phyloP scores from a whole-genome alignment of 2,113 vertebrate species.

The Thalassarche chlororhynchos region DNA sequence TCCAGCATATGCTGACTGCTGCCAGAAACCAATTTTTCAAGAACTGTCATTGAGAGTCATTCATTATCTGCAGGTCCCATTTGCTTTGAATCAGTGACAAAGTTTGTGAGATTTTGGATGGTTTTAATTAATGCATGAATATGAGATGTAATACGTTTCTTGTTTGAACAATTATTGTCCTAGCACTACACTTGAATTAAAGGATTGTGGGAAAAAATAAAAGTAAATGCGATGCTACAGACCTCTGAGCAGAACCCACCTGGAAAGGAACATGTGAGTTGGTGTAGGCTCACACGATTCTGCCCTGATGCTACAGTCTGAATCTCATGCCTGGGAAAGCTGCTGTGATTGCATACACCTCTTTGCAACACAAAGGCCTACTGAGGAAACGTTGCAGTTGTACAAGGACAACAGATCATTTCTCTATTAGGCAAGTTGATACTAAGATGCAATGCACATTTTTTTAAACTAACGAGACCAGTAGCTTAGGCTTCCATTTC shows the following conservation, averaged over 20 bases:
- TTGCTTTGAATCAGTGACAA: constrained; percentile 55
- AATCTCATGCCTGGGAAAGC: neutral
- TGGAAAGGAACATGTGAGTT: neutral
- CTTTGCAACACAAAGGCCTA: neutral
- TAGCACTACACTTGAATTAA: constrained; percentile 42
- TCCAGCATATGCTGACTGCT: constrained; percentile 15
- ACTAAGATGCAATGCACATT: neutral
- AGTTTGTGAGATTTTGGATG: constrained; percentile 42
- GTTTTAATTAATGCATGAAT: constrained; percentile 60
- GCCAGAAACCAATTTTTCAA: constrained; percentile 45
- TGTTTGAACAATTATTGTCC: constrained; percentile 38
- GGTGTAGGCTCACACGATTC: neutral
- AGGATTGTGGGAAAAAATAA: neutral
- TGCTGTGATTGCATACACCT: neutral
- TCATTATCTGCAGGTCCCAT: constrained; percentile 65
- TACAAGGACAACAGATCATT: neutral
- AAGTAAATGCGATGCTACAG: neutral
- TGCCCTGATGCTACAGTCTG: neutral
- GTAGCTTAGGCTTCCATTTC: neutral
- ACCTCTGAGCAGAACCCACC: neutral
- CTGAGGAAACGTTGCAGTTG: neutral
- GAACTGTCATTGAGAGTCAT: constrained; percentile 56
- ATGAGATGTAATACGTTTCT: constrained; percentile 15
- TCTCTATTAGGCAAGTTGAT: neutral
- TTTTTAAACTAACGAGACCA: neutral